These are phyloP conservation scores for Castor canadensis DNA, from an alignment of 2,113 vertebrate species.

Conservation along the genomic window DNA sequence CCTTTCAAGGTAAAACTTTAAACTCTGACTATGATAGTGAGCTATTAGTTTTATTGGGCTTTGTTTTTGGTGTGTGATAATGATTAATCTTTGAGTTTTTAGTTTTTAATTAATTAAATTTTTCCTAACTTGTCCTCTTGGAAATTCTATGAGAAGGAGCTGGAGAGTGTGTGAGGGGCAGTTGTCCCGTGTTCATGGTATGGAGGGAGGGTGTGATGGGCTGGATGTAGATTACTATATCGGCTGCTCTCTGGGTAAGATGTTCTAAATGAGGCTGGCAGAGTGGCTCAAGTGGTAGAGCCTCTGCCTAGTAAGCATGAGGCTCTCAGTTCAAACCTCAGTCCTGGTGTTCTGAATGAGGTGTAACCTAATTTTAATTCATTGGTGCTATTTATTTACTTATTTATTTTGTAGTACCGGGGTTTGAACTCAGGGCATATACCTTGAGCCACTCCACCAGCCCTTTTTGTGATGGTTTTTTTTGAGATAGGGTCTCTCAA, in stretches of 20 bases:
- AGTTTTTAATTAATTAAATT: slow-evolving; percentile 5
- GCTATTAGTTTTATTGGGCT: neutral
- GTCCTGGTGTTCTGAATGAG: no score
- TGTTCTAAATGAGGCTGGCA: neutral
- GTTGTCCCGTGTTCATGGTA: neutral
- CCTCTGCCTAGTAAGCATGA: no score
- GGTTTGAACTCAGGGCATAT: no score
- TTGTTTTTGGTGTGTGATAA: neutral
- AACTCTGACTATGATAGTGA: neutral
- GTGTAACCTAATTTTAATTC: no score
- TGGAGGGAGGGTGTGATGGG: neutral
- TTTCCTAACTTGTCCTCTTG: neutral
- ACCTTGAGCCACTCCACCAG: no score
- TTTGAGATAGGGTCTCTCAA: no score
- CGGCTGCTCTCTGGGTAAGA: neutral
- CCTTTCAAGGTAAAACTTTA: neutral
- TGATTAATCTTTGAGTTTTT: neutral
- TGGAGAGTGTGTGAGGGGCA: neutral
- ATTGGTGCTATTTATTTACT: no score
- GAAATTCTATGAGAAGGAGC: neutral
- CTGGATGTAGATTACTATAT: neutral
- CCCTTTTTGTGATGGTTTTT: no score
- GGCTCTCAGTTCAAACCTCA: no score
- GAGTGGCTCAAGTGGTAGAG: no score
- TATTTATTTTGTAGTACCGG: no score